Base-by-base conservation (phyloP, 1,140 invertebrate species). In the Sycophila sp. region DNA sequence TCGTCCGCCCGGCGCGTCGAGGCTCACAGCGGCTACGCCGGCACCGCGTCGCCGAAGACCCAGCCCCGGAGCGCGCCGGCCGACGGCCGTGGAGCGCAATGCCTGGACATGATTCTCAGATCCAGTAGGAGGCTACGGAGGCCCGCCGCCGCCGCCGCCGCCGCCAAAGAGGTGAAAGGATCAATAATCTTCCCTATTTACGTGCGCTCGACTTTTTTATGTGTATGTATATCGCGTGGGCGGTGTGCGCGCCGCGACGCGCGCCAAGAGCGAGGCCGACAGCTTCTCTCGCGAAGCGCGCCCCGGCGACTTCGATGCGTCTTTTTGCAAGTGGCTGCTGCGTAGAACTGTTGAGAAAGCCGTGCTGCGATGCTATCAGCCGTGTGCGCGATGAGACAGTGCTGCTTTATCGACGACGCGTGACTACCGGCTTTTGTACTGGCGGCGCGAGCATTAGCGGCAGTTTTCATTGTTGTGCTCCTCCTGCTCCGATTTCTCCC, bases 101-200 rank as follows among this genome's bases (percentile, higher is more conserved):
- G 22, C 8, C 5, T 1, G 26, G 49, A 53, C 49, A 53, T 59
- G 56, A 24, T 59, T 8, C 56, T 59, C 34, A 59, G 56, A n/a
- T 59, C 56, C 19, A 59, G 36, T 5, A 24, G 56, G 13, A n/a
- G 56, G 34, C 56, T 59, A 15, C 24, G 19, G 10, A 7, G 59
- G 56, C 32, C 2, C 56, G 10, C 15, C 56, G 36, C 13, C 19
- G 36, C 10, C n/a, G 56, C 17, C n/a, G 56, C 32, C 17, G 56
- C 56, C 36, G 56, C 36, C 56, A 36, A 34, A 15, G 56, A 59
- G 36, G 53, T 56, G 53, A 56, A n/a, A 56, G 53, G 30, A 56
- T 56, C 53, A 56, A 56, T 56, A 56, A 34, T 34, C 28, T 56
- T 55, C 51, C 30, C 15, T 32, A 22, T 55, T 4, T 32, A 5